Conservation (phyloP, 2,113 vertebrate species). For the Osmerus eperlanus region DNA sequence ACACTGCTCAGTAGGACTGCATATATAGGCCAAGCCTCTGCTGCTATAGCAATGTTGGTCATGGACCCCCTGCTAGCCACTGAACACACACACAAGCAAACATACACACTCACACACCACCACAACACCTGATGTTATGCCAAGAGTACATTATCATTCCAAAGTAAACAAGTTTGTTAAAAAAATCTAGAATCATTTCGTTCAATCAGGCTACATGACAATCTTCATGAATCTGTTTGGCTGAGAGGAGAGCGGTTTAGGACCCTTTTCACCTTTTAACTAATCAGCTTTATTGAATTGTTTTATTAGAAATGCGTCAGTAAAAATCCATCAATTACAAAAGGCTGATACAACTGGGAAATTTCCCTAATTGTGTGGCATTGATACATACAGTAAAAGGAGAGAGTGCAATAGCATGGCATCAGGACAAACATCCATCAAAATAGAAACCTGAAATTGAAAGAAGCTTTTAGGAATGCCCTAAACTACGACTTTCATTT, state of each 20-base stretch:
- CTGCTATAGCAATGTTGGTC: conserved; percentile 80
- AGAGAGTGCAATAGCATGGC: background rate
- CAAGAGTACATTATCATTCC: conserved; percentile 65
- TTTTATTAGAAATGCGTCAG: conserved; percentile 50
- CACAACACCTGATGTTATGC: background rate
- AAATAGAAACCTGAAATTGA: background rate
- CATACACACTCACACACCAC: conserved; percentile 13
- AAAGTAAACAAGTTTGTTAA: conserved; percentile 85
- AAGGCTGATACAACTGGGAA: conserved; percentile 38
- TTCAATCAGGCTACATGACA: conserved; percentile 83
- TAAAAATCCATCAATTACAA: conserved; percentile 43
- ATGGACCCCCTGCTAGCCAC: conserved; percentile 74
- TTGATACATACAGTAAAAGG: background rate
- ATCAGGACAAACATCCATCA: background rate
- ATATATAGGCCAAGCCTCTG: conserved; percentile 86
- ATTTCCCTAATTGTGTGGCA: conserved; percentile 34
- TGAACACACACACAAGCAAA: conserved; percentile 12
- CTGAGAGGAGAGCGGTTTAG: conserved; percentile 56
- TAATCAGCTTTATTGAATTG: conserved; percentile 49
- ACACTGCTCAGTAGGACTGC: conserved; percentile 83
- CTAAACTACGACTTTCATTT: background rate
- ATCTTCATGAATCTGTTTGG: conserved; percentile 80
- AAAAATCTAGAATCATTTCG: conserved; percentile 94
- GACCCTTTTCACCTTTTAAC: background rate
- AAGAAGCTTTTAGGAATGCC: background rate